Percentiles rank a stretch among this genome's conserved stretches.
Conservation (phyloP, 2,113 vertebrate genomes). For the Crotalus horridus region DNA sequence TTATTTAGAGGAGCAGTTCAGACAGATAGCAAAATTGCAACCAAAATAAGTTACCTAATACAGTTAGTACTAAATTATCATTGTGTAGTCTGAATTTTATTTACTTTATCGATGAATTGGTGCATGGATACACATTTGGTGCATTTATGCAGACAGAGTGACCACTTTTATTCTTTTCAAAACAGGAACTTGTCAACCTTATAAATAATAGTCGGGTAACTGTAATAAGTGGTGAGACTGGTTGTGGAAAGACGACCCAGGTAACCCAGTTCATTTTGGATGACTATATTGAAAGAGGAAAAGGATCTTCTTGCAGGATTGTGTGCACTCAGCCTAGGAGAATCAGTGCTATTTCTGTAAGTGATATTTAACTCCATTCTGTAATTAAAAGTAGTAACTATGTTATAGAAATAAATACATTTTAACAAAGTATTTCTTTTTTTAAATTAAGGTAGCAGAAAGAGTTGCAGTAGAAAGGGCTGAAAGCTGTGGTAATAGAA, state of each 20-base stretch:
- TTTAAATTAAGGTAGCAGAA: conserved; percentile 84
- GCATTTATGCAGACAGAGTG: background rate
- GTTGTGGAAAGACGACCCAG: conserved; percentile 97
- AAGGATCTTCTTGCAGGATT: conserved; percentile 86
- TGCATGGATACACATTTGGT: background rate
- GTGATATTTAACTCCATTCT: conserved; percentile 42
- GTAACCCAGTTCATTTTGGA: conserved; percentile 96
- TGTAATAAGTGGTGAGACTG: conserved; percentile 95
- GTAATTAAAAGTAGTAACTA: background rate
- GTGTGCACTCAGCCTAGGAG: conserved; percentile 93
- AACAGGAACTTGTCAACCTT: conserved; percentile 83
- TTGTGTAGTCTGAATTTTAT: background rate
- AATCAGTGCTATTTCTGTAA: conserved; percentile 96
- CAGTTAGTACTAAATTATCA: background rate
- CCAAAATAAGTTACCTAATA: background rate
- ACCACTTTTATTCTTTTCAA: background rate
- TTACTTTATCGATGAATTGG: background rate
- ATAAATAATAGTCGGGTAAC: conserved; percentile 81
- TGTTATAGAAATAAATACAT: background rate
- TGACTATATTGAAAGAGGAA: conserved; percentile 80
- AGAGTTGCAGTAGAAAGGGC: conserved; percentile 91
- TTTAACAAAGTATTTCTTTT: background rate
- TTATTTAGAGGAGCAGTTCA: background rate
- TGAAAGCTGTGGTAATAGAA: conserved; percentile 84
- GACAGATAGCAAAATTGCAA: background rate